Conservation (phyloP, 92 coral and sea anemone genomes). For the Galaxea fascicularis region DNA sequence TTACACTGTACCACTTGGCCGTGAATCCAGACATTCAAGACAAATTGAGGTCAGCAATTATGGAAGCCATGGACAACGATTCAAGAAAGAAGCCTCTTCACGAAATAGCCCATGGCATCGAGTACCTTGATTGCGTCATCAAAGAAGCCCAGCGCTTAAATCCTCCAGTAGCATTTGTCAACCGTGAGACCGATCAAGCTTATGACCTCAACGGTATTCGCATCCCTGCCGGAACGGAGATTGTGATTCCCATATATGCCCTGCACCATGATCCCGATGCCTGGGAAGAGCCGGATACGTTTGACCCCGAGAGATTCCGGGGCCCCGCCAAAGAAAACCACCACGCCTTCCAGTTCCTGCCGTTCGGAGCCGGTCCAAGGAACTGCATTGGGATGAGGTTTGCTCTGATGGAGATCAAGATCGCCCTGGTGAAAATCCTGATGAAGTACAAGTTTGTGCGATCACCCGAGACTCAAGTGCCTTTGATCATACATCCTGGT, state of each 20-base stretch:
- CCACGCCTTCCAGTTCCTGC: slow-evolving; percentile 63
- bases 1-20: slow-evolving; percentile 53
- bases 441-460: slow-evolving; percentile 63
- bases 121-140: slow-evolving; percentile 73
- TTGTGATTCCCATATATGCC: slow-evolving; percentile 57
- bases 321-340: slow-evolving; percentile 46
- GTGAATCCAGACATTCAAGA: slow-evolving; percentile 65
- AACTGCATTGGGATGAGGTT: slow-evolving; percentile 74
- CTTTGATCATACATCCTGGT: slow-evolving; percentile 55
- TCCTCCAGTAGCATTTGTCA: slow-evolving; percentile 52
- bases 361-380: slow-evolving; percentile 73
- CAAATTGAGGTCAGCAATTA: slow-evolving; percentile 50
- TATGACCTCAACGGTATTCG: slow-evolving; percentile 57
- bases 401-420: slow-evolving; percentile 72
- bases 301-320: slow-evolving; percentile 73
- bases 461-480: slow-evolving; percentile 77
- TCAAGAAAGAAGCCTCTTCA: slow-evolving; percentile 53
- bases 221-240: slow-evolving; percentile 59
- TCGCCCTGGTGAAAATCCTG: slow-evolving; percentile 67
- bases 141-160: slow-evolving; percentile 66
- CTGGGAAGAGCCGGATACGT: slow-evolving; percentile 70
- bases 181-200: slow-evolving; percentile 51
- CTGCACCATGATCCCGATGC: slow-evolving; percentile 71
- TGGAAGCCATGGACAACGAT: slow-evolving; percentile 27
- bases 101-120: slow-evolving; percentile 56